Evolutionary conservation across 2,797 vertebrate genomes (phyloP), one percentile per base, ranked within the genome.

Genomic region (Triplophysa bombifrons): DNA sequence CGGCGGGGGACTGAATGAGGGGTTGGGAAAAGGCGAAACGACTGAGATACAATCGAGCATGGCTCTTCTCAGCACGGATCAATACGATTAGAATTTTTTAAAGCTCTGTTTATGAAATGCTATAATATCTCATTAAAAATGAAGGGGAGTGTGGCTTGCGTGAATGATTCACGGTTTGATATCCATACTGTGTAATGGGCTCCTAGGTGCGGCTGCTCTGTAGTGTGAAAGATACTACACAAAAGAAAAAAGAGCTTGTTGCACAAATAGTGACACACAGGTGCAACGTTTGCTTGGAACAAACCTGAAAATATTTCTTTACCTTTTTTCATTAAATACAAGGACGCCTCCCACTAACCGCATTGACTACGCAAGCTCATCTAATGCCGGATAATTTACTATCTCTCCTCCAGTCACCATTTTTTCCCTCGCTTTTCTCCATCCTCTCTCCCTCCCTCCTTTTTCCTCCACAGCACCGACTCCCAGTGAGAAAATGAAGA

Each of bases 51-150:
- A 50, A 73, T 68, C 75, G 22, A 72, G 25, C 66, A 61, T 73
- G 77, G 80, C 86, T 63, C 51, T 63, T 71, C 81, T 84, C 80
- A 81, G 68, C 69, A 85, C 81, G 81, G 91, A 95, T 97, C 95
- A 91, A 96, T 95, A 95, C 91, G 89, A 93, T 93, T 94, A 95
- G 92, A 96, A 95, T 95, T 95, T 95, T 94, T 94, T 84, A 89
- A 94, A 91, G 91, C 87, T 90, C 90, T 94, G 94, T 95, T 96
- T 95, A 96, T 95, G 92, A 96, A 96, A 95, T 90, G 91, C 91
- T 95, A 96, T 96, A 95, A 96, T 96, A 94, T 89, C 91, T 95
- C 93, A 96, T 97, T 97, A 96, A 96, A 95, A 94, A 96, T 96
- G 95, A 94, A 96, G 94, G 92, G 91, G 91, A 85, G 91, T 91